A percentile compares a stretch with the other conserved stretches of the same genome.
phyloP scores from a whole-genome alignment of 2,888 invertebrate genomes.

The Pachymerium ferrugineum region DNA sequence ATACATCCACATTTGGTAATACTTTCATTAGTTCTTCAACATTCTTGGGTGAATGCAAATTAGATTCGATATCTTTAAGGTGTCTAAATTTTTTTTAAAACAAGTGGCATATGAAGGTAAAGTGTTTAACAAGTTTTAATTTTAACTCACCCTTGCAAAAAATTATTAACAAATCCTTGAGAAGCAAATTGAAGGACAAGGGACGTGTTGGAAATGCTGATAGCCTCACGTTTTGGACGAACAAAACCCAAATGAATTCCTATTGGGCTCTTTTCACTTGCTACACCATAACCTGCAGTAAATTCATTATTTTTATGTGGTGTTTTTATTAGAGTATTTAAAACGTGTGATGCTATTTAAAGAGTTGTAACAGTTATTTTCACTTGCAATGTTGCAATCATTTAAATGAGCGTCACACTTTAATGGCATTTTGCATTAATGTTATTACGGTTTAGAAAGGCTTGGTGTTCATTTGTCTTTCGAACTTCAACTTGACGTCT shows the following conservation, averaged over 20 bases:
- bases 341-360: too few species aligned
- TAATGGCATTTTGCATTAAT: background rate
- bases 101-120: background rate
- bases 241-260: constrained; percentile 86
- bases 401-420: too few species aligned
- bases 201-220: constrained; percentile 77
- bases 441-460: constrained; percentile 42
- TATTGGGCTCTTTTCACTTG: constrained; percentile 62
- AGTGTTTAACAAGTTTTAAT: background rate
- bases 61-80: constrained; percentile 40
- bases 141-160: constrained; percentile 52
- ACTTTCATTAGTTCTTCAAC: constrained; percentile 48
- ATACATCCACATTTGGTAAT: constrained; percentile 49
- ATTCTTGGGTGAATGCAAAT: constrained; percentile 41
- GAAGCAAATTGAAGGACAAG: constrained; percentile 80
- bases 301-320: too few species aligned
- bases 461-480: constrained; percentile 45
- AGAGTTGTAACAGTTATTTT: too few species aligned
- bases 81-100: background rate
- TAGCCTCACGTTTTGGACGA: constrained; percentile 76
- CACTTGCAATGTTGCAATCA: too few species aligned
- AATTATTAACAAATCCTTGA: constrained; percentile 70
- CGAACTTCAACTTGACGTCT: constrained; percentile 47
- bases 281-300: constrained; percentile 31
- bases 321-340: too few species aligned